Evolutionary conservation across 92 coral and sea anemone genomes (phyloP).

Genomic region (Porites evermanni): DNA sequence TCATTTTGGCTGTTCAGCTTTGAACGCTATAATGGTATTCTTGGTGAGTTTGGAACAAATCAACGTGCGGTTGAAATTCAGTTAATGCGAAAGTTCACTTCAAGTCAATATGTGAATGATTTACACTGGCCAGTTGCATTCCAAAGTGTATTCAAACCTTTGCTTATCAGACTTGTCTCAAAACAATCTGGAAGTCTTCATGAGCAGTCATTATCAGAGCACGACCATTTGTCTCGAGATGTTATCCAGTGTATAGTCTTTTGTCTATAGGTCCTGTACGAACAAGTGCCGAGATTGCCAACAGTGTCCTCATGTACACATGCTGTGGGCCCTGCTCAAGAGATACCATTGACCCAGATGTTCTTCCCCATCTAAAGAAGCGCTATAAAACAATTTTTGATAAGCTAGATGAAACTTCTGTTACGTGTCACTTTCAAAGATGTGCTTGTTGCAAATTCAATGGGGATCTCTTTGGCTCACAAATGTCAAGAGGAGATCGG

Average conservation of each 20-base stretch:
- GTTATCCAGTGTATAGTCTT: conserved; percentile 42
- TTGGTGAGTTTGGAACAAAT: conserved; percentile 62
- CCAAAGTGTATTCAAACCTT: conserved; percentile 37
- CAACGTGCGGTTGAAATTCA: conserved; percentile 48
- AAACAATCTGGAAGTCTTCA: conserved; percentile 36
- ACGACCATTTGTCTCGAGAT: conserved; percentile 21
- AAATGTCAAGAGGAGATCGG: conserved; percentile 49
- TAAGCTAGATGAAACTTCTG: conserved; percentile 56
- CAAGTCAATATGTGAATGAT: conserved; percentile 47
- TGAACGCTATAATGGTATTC: conserved; percentile 66
- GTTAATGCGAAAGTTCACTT: conserved; percentile 29
- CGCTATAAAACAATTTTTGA: conserved; percentile 50
- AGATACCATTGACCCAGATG: conserved; percentile 31
- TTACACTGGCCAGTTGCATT: conserved; percentile 47
- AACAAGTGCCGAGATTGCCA: conserved; percentile 17
- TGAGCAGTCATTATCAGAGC: conserved; percentile 22
- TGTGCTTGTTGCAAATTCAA: conserved; percentile 36
- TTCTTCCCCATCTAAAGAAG: conserved; percentile 49
- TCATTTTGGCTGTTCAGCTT: conserved; percentile 67
- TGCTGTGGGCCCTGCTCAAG: conserved; percentile 30
- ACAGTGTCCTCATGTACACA: background rate
- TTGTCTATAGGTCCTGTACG: conserved; percentile 67
- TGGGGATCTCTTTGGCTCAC: conserved; percentile 45
- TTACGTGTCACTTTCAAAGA: conserved; percentile 50
- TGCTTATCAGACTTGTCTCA: conserved; percentile 3